These are phyloP conservation scores for Cromileptes altivelis DNA, from an alignment of 2,113 vertebrate species.

Conservation along the genomic window DNA sequence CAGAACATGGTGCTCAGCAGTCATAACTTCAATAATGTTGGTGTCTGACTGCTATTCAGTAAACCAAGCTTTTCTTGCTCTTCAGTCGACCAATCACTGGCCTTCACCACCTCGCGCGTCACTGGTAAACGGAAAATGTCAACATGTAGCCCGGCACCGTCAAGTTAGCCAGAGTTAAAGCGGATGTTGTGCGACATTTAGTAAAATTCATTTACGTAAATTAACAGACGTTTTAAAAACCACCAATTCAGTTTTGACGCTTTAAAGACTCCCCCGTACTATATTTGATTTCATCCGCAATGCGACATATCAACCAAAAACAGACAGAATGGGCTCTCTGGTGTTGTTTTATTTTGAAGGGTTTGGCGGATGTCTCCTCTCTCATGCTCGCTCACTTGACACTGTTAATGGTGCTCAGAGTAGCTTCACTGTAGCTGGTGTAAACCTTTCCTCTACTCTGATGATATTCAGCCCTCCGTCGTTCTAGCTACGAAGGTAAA, in stretches of 20 bases:
- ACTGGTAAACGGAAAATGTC: not conserved
- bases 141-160: not conserved
- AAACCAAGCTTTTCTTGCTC: not conserved
- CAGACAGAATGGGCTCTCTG: rapidly evolving
- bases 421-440: not conserved
- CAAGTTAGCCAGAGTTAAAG: not conserved
- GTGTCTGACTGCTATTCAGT: not conserved
- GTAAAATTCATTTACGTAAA: not conserved
- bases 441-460: not conserved
- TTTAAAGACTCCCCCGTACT: rapidly evolving
- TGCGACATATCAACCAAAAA: not conserved
- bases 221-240: no score
- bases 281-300: not conserved
- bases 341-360: conserved; percentile 21
- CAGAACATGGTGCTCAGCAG: no score
- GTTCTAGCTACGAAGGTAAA: not conserved
- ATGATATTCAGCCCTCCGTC: not conserved
- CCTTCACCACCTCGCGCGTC: not conserved
- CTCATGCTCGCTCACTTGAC: not conserved
- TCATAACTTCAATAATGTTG: no score
- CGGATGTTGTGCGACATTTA: not conserved
- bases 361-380: not conserved
- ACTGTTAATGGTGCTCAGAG: not conserved
- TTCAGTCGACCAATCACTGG: not conserved
- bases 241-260: not conserved